Conservation (phyloP, 2,113 vertebrate species). For the Salminus brasiliensis region DNA sequence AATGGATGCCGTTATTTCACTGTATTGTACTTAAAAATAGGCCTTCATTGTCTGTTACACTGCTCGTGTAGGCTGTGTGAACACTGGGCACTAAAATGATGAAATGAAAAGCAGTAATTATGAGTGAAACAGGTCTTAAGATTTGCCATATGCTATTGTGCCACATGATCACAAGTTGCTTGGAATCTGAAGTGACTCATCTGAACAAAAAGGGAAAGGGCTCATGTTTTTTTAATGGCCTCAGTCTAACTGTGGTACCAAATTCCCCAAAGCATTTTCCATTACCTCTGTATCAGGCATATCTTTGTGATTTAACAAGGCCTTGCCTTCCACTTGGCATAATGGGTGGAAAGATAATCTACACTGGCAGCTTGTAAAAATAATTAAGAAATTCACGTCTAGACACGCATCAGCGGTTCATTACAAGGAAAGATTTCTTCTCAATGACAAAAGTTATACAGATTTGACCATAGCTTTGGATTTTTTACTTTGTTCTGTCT, state of each 20-base stretch:
- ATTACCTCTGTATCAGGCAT: constrained; percentile 20
- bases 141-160: not conserved
- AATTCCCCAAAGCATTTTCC: constrained; percentile 1
- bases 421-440: constrained; percentile 2
- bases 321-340: not conserved
- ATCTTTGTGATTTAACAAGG: constrained; percentile 22
- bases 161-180: not conserved
- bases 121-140: no score
- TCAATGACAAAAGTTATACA: not conserved
- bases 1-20: no score
- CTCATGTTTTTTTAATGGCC: not conserved
- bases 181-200: not conserved
- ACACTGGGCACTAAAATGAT: no score
- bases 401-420: constrained; percentile 39
- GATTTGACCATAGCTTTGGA: not conserved
- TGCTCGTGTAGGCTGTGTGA: no score
- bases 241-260: not conserved
- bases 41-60: no score
- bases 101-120: no score
- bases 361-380: constrained; percentile 22
- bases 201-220: not conserved
- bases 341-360: constrained; percentile 38
- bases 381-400: constrained; percentile 29
- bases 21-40: no score
- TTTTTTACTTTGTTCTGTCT: not conserved